phyloP scores from a whole-genome alignment of 2,888 invertebrate species.

The Noctua comes region DNA sequence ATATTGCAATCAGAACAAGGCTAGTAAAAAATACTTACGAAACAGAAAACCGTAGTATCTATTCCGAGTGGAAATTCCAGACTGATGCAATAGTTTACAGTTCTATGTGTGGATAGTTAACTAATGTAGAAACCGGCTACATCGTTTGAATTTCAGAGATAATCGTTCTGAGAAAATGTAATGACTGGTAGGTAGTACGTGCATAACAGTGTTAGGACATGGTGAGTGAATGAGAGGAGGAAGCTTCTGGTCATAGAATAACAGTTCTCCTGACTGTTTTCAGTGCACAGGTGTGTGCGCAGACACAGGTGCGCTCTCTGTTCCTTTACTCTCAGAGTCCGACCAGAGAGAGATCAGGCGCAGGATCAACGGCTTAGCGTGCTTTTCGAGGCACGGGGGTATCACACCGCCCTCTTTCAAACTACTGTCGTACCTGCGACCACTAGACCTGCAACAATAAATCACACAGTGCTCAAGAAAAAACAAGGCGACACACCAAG shows the following conservation, averaged over 20 bases:
- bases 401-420: too few relatives aligned
- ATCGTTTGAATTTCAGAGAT: slow-evolving; percentile 5
- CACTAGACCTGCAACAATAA: neutral
- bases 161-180: slow-evolving; percentile 1
- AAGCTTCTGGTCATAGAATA: neutral
- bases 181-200: neutral
- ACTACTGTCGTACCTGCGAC: too few relatives aligned
- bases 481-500: slow-evolving; percentile 12
- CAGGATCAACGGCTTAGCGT: too few relatives aligned
- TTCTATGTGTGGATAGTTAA: neutral
- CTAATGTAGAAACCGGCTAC: neutral
- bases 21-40: slow-evolving; percentile 36
- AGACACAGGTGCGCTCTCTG: too few relatives aligned
- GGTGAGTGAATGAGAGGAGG: neutral
- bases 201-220: neutral
- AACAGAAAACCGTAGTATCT: slow-evolving; percentile 25
- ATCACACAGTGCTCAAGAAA: slow-evolving; percentile 1
- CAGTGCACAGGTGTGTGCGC: too few relatives aligned
- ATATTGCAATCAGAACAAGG: slow-evolving; percentile 39
- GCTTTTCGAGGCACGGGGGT: too few relatives aligned
- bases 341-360: too few relatives aligned
- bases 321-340: too few relatives aligned
- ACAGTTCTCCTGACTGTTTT: too few relatives aligned
- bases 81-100: slow-evolving; percentile 28
- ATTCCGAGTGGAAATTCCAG: slow-evolving; percentile 46